A percentile compares a stretch with the other conserved stretches of the same genome.
phyloP scores from a whole-genome alignment of 2,797 vertebrate species.

The Scolopax rusticola region DNA sequence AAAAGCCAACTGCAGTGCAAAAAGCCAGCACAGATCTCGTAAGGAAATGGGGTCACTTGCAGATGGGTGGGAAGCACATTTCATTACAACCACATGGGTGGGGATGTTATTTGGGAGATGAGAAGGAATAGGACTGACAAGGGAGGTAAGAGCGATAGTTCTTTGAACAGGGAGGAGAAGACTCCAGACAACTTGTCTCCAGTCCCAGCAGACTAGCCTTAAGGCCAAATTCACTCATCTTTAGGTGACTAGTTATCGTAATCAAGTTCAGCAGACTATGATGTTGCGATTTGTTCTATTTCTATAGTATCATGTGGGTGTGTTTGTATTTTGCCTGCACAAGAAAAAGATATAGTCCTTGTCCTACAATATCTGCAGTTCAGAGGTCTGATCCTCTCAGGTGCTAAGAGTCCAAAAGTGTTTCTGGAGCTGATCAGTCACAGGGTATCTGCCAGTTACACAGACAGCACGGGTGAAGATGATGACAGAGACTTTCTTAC shows the following conservation, averaged over 20 bases:
- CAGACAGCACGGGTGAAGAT: accelerated
- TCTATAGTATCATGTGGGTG: background rate
- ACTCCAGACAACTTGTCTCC: conserved; percentile 72
- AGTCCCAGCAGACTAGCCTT: conserved; percentile 52
- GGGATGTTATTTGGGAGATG: conserved; percentile 14
- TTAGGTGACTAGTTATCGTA: conserved; percentile 40
- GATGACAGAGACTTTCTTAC: background rate
- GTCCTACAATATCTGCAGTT: background rate
- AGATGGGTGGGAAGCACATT: conserved; percentile 13
- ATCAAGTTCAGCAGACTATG: conserved; percentile 23
- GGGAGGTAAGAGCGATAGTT: conserved; percentile 19
- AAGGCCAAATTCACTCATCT: conserved; percentile 63
- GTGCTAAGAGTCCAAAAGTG: background rate
- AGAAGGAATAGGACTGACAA: conserved; percentile 19
- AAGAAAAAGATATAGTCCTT: background rate
- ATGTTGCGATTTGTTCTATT: background rate
- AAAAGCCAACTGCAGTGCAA: background rate
- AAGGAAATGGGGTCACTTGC: background rate
- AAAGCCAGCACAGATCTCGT: background rate
- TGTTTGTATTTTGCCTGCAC: background rate
- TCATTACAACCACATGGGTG: background rate
- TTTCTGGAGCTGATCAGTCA: background rate
- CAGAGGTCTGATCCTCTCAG: background rate
- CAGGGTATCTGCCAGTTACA: background rate
- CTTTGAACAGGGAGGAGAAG: conserved; percentile 45